phyloP scores from a whole-genome alignment of 1,140 invertebrate genomes.

The Drosophila nasuta region DNA sequence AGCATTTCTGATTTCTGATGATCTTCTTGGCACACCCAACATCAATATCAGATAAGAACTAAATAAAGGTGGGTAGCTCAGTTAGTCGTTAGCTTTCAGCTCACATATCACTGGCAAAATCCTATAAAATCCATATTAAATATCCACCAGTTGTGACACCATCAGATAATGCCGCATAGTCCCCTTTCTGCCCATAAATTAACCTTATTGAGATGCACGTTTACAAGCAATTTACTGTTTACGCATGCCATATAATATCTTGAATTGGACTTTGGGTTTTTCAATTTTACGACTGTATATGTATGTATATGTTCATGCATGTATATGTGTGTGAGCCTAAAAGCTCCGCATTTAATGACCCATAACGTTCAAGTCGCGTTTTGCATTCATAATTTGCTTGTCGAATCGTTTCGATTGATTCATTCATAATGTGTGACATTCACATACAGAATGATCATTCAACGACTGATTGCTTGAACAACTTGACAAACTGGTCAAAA shows the following conservation, averaged over 20 bases:
- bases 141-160: constrained; percentile 65
- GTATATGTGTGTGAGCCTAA: constrained; percentile 24
- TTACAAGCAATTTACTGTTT: constrained; percentile 78
- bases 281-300: constrained; percentile 26
- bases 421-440: constrained; percentile 50
- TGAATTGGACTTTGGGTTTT: constrained; percentile 38
- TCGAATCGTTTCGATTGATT: constrained; percentile 50
- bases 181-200: constrained; percentile 37
- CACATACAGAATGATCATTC: constrained; percentile 43
- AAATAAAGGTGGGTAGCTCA: not conserved
- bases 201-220: constrained; percentile 68
- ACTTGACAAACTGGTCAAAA: constrained; percentile 44
- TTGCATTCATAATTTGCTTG: constrained; percentile 47
- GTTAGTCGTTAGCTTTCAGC: constrained; percentile 26
- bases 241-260: constrained; percentile 69
- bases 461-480: not conserved
- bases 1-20: not conserved
- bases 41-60: constrained; percentile 30
- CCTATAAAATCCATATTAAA: constrained; percentile 66
- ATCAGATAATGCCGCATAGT: constrained; percentile 65
- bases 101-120: constrained; percentile 39
- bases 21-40: constrained; percentile 33
- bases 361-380: constrained; percentile 59
- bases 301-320: not conserved
- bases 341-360: constrained; percentile 72